phyloP scores from a whole-genome alignment of 2,888 invertebrate species.

The Perithous albicinctus region DNA sequence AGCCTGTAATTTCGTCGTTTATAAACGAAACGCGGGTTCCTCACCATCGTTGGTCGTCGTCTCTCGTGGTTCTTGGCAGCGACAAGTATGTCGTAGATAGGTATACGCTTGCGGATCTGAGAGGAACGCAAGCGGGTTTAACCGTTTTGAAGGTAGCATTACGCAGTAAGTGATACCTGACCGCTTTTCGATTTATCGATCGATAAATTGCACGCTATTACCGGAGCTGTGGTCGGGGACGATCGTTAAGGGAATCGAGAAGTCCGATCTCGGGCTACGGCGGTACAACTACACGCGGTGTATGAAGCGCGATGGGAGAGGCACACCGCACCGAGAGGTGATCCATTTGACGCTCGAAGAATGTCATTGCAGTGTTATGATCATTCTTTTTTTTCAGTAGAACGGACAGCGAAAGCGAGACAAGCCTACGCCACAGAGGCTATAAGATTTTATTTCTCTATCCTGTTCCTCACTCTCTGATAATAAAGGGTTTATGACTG shows the following conservation, averaged over 20 bases:
- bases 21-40: constrained; percentile 72
- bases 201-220: constrained; percentile 79
- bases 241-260: constrained; percentile 58
- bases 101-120: constrained; percentile 8
- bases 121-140: constrained; percentile 57
- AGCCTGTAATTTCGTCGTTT: constrained; percentile 77
- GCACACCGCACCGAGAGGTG: neutral
- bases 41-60: constrained; percentile 44
- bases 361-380: constrained; percentile 12
- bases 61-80: constrained; percentile 7
- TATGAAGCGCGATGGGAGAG: neutral
- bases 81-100: neutral
- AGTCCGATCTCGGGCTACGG: constrained; percentile 43
- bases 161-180: constrained; percentile 79
- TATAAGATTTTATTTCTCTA: constrained; percentile 4
- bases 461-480: constrained; percentile 12
- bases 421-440: constrained; percentile 3
- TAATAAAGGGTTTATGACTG: constrained; percentile 47
- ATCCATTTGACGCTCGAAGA: constrained; percentile 22
- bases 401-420: neutral
- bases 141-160: constrained; percentile 77
- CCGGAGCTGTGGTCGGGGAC: constrained; percentile 46
- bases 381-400: constrained; percentile 10
- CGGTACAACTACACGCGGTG: constrained; percentile 2
- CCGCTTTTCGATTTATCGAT: constrained; percentile 80